Evolutionary conservation across 2,888 invertebrate species (phyloP).

Genomic region (Cheilosia grossa): DNA sequence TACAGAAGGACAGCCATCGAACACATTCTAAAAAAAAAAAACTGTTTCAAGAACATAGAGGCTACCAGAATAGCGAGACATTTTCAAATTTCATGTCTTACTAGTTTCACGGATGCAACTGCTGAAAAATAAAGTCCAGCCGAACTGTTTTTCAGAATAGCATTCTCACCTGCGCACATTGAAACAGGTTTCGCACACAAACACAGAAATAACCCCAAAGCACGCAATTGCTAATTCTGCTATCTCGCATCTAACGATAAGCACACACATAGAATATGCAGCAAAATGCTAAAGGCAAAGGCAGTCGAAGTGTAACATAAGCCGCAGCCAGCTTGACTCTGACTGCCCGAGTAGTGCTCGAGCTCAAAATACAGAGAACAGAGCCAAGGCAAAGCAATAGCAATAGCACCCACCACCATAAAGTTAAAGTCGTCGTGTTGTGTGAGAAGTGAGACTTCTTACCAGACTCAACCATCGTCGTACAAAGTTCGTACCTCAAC

Average conservation of each 20-base stretch:
- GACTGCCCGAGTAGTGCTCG: conserved; percentile 25
- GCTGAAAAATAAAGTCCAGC: conserved; percentile 4
- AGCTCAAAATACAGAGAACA: background rate
- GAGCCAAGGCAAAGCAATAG: background rate
- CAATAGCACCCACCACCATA: conserved; percentile 47
- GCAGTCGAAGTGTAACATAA: conserved; percentile 64
- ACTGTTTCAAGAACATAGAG: too few relatives aligned
- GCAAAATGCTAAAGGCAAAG: conserved; percentile 60
- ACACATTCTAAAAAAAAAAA: too few relatives aligned
- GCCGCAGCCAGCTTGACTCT: conserved; percentile 64
- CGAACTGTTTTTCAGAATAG: background rate
- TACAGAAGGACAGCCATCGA: too few relatives aligned
- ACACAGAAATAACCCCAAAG: conserved; percentile 14
- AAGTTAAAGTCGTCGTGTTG: conserved; percentile 4
- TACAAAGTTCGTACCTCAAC: conserved; percentile 76
- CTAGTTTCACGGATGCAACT: background rate
- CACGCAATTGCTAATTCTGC: conserved; percentile 26
- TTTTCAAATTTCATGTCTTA: background rate
- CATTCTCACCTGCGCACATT: conserved; percentile 54
- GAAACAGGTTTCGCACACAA: conserved; percentile 40
- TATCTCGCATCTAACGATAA: conserved; percentile 61
- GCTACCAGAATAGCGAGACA: background rate
- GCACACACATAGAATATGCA: conserved; percentile 22
- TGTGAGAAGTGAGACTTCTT: conserved; percentile 33
- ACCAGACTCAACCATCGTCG: background rate